A percentile compares a stretch with the other conserved stretches of the same genome.
These are phyloP conservation scores for Magallana nippona DNA, from an alignment of 2,888 invertebrate species.

Conservation along the genomic window DNA sequence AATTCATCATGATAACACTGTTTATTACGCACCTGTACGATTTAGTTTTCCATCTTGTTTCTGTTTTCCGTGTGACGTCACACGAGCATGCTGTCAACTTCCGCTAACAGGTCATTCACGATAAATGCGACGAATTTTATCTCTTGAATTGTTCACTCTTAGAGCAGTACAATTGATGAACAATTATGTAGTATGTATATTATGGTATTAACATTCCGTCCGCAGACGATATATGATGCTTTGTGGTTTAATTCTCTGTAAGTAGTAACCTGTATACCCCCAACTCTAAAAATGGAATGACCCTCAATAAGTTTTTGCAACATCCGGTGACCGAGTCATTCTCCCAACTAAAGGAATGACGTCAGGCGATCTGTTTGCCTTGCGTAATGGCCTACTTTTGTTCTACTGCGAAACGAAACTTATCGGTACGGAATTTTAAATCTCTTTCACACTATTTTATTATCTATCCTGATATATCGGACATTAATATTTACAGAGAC, in stretches of 20 bases:
- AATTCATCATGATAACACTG: slow-evolving; percentile 49
- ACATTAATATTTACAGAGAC: too few relatives aligned
- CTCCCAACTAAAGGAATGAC: slow-evolving; percentile 48
- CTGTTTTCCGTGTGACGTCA: slow-evolving; percentile 66
- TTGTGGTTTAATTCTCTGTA: background rate
- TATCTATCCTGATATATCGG: too few relatives aligned
- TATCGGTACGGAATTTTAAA: too few relatives aligned
- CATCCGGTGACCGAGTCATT: slow-evolving; percentile 54
- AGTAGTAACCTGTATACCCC: slow-evolving; percentile 10
- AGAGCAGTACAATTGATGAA: background rate
- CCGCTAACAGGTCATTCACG: background rate
- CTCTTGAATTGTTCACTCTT: background rate
- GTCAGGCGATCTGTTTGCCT: slow-evolving; percentile 50
- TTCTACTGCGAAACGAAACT: slow-evolving; percentile 23
- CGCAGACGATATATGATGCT: too few relatives aligned
- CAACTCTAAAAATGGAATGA: slow-evolving; percentile 34
- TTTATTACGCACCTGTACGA: slow-evolving; percentile 49
- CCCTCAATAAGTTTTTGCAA: slow-evolving; percentile 36
- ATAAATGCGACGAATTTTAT: too few relatives aligned
- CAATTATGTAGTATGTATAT: too few relatives aligned
- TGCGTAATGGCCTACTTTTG: slow-evolving; percentile 50
- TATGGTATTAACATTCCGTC: too few relatives aligned
- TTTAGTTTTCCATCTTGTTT: slow-evolving; percentile 63
- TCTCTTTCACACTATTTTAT: too few relatives aligned
- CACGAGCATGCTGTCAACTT: slow-evolving; percentile 37